phyloP scores from a whole-genome alignment of 2,113 vertebrate species.

The Neodontobutis hainanensis region DNA sequence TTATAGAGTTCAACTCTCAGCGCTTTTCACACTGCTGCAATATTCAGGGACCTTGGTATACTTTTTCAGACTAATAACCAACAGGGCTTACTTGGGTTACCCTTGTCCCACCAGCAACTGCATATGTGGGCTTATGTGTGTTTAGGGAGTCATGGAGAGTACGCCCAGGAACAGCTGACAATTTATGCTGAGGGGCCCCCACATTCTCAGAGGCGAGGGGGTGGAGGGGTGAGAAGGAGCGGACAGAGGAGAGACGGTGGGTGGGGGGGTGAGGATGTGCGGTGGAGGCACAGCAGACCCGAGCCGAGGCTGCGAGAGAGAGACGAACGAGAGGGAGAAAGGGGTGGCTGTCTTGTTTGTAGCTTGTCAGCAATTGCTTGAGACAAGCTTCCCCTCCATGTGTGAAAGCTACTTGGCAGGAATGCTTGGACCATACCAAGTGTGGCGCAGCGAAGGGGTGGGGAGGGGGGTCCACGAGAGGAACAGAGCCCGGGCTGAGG shows the following conservation, averaged over 20 bases:
- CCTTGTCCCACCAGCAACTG: conserved; percentile 61
- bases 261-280: neutral
- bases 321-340: conserved; percentile 27
- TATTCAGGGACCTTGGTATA: conserved; percentile 60
- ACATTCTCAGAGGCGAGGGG: conserved; percentile 72
- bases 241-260: conserved; percentile 46
- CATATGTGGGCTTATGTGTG: conserved; percentile 69
- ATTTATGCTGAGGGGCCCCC: conserved; percentile 78
- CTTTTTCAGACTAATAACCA: conserved; percentile 66
- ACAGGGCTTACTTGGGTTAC: conserved; percentile 71
- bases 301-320: conserved; percentile 16
- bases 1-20: conserved; percentile 49
- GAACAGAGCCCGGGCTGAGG: conserved; percentile 63
- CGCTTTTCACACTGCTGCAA: conserved; percentile 53
- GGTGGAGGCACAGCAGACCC: conserved; percentile 18
- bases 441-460: conserved; percentile 80
- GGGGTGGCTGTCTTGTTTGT: conserved; percentile 87
- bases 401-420: conserved; percentile 96
- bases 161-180: conserved; percentile 81
- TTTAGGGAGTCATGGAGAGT: conserved; percentile 73
- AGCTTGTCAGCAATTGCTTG: conserved; percentile 96
- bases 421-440: conserved; percentile 93
- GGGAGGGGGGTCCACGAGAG: conserved; percentile 79
- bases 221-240: neutral
- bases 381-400: conserved; percentile 91